Base-by-base conservation (phyloP, 2,797 vertebrate genomes). In the Lagothrix lagotricha region DNA sequence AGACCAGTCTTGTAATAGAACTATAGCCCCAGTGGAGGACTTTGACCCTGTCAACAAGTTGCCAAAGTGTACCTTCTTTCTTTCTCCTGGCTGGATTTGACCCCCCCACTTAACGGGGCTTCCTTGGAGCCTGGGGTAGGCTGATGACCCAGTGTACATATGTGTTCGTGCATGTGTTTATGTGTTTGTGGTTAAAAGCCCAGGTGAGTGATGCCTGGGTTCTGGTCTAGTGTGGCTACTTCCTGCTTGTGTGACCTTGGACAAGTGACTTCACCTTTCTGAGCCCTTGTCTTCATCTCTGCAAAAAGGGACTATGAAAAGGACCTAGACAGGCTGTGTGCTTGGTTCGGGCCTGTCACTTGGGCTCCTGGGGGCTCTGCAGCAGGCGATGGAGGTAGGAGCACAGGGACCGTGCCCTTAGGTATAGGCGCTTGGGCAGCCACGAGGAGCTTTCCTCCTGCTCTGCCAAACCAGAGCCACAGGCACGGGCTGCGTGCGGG, bases 391-490 rank as follows among this genome's bases (percentile, higher is more conserved):
- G 76, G 14, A 64, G 58, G 28, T 48, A 10, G 57, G 89, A 64
- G 75, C n/a, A 0, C 33, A 36, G 77, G 72, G 52, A 77, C 94
- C 75, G n/a, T 7, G 0, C 9, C 86, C 96, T 79, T 67, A 36
- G 77, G 84, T 77, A 22, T n/a, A 36, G 64, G 58, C 58, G 12
- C 76, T 94, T 92, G 54, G 15, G 4, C 28, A 96, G 86, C 58
- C 54, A 0, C 0, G 17, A 61, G 82, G 67, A 97, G 36, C 85
- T 88, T 77, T 86, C n/a, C 86, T n/a, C 41, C 41, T 13, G 44
- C 12, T 50, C 97, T 98, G 98, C 97, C 97, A 98, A 97, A 57
- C 96, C 97, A 61, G 87, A 97, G 95, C 96, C 92, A 93, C 98
- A 77, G 96, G 57, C 93, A 85, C 28, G 76, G 83, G 93, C 86